Evolutionary conservation across 2,888 invertebrate species (phyloP), one percentile per base, ranked within the genome.

Genomic region (Hemaris fuciformis): DNA sequence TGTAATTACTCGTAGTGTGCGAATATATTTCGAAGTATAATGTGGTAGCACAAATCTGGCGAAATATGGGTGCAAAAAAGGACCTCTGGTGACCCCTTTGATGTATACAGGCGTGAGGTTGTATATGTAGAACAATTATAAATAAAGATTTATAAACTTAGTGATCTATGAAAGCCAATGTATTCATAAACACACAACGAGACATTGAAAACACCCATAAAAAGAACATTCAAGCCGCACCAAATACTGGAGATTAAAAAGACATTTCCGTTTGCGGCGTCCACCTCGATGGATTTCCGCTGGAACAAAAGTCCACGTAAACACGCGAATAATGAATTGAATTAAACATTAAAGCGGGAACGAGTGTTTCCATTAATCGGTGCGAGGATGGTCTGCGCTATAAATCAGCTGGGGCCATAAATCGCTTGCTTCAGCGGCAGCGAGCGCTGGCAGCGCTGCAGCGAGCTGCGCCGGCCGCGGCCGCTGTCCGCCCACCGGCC

Each of bases 371-470:
- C 38, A 60, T 60, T 48, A 53, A 60, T 60, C 48, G 56, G 42
- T 22, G 23, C 23, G 22, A 48, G 25, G 25, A 34, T 48, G 46
- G 42, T 41, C 53, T n/a, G 27, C 20, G 22, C 59, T 25, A 60
- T 62, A 62, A 62, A 62, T 62, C 59, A 61, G 53, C 46, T 83
- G 65, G 72, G 76, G 83, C 83, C 74, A 86, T 89, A 89, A 88
- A 89, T 88, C 81, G 74, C 53, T 76, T 77, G 80, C 70, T 79
- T 79, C 79, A 80, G 71, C 79, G 78, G 72, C 84, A 79, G 79
- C 66, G 68, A n/a, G 67, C 71, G 64, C 72, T 69, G 76, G 79
- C 72, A 43, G 43, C 48, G 57, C 20, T 27, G 53, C 27, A 27
- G 53, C 48, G 60, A 41, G 60, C 34, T 59, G 31, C 27, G 27